These are phyloP conservation scores for Drosophila setosimentum DNA, from an alignment of 2,888 invertebrate genomes.

Conservation along the genomic window DNA sequence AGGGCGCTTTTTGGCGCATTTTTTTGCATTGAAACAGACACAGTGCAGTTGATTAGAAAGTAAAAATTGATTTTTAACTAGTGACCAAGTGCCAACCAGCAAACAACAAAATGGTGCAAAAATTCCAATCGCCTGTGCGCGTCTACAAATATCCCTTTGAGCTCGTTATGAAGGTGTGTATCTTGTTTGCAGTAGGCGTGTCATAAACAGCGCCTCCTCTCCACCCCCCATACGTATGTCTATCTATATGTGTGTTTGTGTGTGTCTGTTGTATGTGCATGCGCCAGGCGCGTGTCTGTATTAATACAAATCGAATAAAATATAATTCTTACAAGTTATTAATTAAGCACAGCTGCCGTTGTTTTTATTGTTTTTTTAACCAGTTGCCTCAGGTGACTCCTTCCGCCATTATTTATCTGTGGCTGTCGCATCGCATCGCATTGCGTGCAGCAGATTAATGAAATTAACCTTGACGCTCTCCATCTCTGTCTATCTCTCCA, in stretches of 20 bases:
- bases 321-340: slow-evolving; percentile 19
- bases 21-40: slow-evolving; percentile 31
- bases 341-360: slow-evolving; percentile 37
- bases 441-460: slow-evolving; percentile 64
- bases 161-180: slow-evolving; percentile 96
- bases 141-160: slow-evolving; percentile 98
- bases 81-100: slow-evolving; percentile 49
- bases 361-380: slow-evolving; percentile 14
- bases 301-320: slow-evolving; percentile 24
- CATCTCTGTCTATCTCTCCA: slow-evolving; percentile 3
- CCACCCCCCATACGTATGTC: background rate
- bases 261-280: slow-evolving; percentile 35
- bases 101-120: slow-evolving; percentile 92
- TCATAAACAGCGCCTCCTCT: slow-evolving; percentile 18
- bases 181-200: slow-evolving; percentile 62
- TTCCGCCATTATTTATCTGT: slow-evolving; percentile 37
- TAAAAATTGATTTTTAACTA: slow-evolving; percentile 68
- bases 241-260: slow-evolving; percentile 8
- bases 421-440: slow-evolving; percentile 30
- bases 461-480: slow-evolving; percentile 67
- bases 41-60: slow-evolving; percentile 39
- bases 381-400: slow-evolving; percentile 28
- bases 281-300: slow-evolving; percentile 38
- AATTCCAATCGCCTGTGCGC: slow-evolving; percentile 96
- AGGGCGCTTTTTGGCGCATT: slow-evolving; percentile 35